These are phyloP conservation scores for Meghimatium bilineatum DNA, from an alignment of 2,888 invertebrate species.

Conservation along the genomic window DNA sequence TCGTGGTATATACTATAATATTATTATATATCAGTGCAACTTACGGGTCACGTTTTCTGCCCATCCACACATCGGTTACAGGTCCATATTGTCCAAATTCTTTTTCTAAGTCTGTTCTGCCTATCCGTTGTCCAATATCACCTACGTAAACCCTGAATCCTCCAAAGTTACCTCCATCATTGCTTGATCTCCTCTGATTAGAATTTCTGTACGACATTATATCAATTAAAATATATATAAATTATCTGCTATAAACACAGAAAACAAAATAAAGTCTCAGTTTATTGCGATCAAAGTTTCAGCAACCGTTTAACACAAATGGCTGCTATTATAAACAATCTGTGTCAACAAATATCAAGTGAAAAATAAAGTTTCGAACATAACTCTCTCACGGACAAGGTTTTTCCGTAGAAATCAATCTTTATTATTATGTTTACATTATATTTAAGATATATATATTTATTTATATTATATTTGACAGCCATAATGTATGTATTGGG, in stretches of 20 bases:
- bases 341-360: not conserved
- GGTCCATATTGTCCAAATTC: slow-evolving; percentile 71
- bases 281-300: not conserved
- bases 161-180: slow-evolving; percentile 48
- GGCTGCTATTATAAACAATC: slow-evolving; percentile 2
- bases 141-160: slow-evolving; percentile 75
- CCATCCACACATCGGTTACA: slow-evolving; percentile 74
- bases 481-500: too few species aligned
- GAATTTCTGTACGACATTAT: slow-evolving; percentile 30
- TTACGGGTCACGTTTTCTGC: slow-evolving; percentile 56
- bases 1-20: too few species aligned
- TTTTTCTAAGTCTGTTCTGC: slow-evolving; percentile 71
- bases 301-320: slow-evolving; percentile 15
- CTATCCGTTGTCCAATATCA: slow-evolving; percentile 70
- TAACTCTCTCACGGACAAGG: not conserved
- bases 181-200: slow-evolving; percentile 29
- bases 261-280: not conserved
- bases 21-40: not conserved
- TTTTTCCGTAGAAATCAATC: not conserved
- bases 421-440: not conserved
- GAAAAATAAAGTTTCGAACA: not conserved
- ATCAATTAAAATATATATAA: not conserved
- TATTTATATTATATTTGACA: too few species aligned
- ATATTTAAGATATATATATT: not conserved
- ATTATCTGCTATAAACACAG: not conserved